Evolutionary conservation across 1,140 invertebrate genomes (phyloP).

Genomic region (Drosophila pectinifera): DNA sequence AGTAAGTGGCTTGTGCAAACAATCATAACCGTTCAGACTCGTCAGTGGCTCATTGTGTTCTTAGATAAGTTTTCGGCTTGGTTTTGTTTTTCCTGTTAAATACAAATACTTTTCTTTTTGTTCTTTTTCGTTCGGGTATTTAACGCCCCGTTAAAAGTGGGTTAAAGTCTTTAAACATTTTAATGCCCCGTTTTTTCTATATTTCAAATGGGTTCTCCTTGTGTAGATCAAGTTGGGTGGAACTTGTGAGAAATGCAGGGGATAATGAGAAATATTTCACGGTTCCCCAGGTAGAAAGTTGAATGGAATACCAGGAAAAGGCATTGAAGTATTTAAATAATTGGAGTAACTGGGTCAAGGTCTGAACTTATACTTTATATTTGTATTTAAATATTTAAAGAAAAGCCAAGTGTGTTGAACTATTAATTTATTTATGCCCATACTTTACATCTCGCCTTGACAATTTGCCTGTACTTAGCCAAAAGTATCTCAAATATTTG

Average conservation of each 20-base stretch:
- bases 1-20: slow-evolving; percentile 49
- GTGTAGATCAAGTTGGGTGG: slow-evolving; percentile 4
- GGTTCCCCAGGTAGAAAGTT: not conserved
- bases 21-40: slow-evolving; percentile 50
- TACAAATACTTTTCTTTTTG: slow-evolving; percentile 25
- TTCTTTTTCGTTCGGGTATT: slow-evolving; percentile 14
- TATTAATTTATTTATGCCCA: not conserved
- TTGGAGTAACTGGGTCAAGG: not conserved
- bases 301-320: not conserved
- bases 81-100: not conserved
- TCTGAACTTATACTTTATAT: no score
- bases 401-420: not conserved
- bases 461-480: slow-evolving; percentile 28
- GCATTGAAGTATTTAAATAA: not conserved
- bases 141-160: slow-evolving; percentile 48
- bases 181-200: slow-evolving; percentile 12
- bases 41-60: slow-evolving; percentile 44
- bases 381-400: not conserved
- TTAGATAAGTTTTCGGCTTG: slow-evolving; percentile 27
- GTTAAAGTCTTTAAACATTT: slow-evolving; percentile 47
- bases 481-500: slow-evolving; percentile 64
- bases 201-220: slow-evolving; percentile 19
- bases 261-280: not conserved
- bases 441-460: not conserved
- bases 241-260: slow-evolving; percentile 13